A percentile compares a stretch with the other conserved stretches of the same genome.
phyloP scores from a whole-genome alignment of 2,113 vertebrate genomes.

The Gymnobelideus leadbeateri region DNA sequence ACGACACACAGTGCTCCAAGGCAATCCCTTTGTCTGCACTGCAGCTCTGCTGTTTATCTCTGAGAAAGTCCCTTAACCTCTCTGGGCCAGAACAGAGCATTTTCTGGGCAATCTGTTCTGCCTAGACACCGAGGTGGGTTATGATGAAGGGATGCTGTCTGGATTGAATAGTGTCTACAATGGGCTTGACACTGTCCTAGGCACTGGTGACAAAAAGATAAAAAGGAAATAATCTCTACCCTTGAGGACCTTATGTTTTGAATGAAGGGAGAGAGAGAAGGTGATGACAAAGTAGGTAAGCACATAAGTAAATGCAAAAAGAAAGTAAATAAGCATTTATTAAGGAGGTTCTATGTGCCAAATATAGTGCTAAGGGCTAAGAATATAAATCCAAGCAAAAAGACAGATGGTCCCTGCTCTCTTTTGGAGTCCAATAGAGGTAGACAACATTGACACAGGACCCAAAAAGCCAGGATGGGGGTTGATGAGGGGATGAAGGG shows the following conservation, averaged over 20 bases:
- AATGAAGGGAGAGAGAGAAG: background rate
- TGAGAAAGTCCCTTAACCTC: constrained; percentile 3
- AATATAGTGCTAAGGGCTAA: background rate
- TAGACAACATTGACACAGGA: background rate
- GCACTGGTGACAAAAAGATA: background rate
- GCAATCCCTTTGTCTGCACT: background rate
- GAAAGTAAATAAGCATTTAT: background rate
- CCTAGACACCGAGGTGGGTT: background rate
- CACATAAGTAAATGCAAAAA: background rate
- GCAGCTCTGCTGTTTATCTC: constrained; percentile 1
- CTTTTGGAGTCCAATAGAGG: too few relatives aligned
- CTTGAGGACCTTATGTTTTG: background rate
- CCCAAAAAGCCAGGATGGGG: background rate
- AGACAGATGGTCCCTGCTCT: background rate
- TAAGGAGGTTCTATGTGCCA: background rate
- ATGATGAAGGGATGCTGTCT: background rate
- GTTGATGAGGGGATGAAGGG: background rate
- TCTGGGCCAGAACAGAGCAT: constrained; percentile 16
- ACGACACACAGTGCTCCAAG: background rate
- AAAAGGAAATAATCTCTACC: background rate
- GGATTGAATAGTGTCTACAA: background rate
- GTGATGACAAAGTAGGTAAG: background rate
- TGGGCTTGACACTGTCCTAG: background rate
- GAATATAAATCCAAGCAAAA: background rate
- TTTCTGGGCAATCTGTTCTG: constrained; percentile 18